A percentile compares a stretch with the other conserved stretches of the same genome.
These are phyloP conservation scores for Ennomos quercinarius DNA, from an alignment of 2,888 invertebrate genomes.

Conservation along the genomic window DNA sequence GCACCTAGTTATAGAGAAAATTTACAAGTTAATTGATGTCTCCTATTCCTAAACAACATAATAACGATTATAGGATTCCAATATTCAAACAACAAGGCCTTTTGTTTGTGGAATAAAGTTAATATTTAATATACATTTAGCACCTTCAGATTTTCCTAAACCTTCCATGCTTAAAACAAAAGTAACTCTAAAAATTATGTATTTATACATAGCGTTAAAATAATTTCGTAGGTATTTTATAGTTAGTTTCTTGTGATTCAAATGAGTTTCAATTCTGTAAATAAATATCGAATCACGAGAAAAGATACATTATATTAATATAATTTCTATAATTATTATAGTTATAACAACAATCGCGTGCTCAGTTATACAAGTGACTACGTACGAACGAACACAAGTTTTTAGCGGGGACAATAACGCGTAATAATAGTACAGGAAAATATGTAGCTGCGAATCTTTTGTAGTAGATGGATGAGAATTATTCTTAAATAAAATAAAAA, in stretches of 20 bases:
- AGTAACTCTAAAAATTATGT: slow-evolving; percentile 23
- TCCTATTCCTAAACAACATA: slow-evolving; percentile 28
- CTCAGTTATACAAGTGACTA: slow-evolving; percentile 15
- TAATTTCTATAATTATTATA: slow-evolving; percentile 11
- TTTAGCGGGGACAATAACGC: slow-evolving; percentile 15
- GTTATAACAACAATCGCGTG: slow-evolving; percentile 19
- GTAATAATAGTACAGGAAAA: not conserved
- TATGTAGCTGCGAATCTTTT: slow-evolving; percentile 1
- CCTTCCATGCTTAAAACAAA: slow-evolving; percentile 22
- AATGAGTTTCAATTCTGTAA: slow-evolving; percentile 15
- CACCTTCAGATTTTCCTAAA: slow-evolving; percentile 38
- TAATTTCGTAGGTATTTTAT: slow-evolving; percentile 18
- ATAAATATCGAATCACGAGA: slow-evolving; percentile 21
- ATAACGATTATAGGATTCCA: slow-evolving; percentile 37
- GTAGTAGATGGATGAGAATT: too few species aligned
- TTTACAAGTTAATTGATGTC: slow-evolving; percentile 11
- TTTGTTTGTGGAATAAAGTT: slow-evolving; percentile 27
- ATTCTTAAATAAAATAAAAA: too few species aligned
- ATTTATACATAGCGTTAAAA: slow-evolving; percentile 16
- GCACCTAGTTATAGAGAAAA: too few species aligned
- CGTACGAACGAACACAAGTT: slow-evolving; percentile 13
- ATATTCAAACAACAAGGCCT: slow-evolving; percentile 37
- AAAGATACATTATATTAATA: slow-evolving; percentile 7
- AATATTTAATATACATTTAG: slow-evolving; percentile 38
- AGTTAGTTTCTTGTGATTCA: slow-evolving; percentile 23